phyloP scores from a whole-genome alignment of 2,113 vertebrate genomes.

The Eptesicus fuscus region DNA sequence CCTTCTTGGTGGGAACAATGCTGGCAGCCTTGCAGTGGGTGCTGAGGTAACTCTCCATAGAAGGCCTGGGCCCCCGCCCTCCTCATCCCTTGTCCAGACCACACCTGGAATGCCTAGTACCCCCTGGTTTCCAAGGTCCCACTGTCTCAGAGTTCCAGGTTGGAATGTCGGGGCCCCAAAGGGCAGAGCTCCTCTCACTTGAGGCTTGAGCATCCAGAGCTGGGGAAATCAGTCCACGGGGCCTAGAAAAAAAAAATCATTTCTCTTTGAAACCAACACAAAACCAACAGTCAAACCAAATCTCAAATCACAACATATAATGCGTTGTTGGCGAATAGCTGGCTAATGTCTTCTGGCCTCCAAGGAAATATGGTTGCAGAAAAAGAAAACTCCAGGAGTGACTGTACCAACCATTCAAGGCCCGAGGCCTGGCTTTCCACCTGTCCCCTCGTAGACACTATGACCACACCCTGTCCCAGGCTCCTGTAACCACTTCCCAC shows the following conservation, averaged over 20 bases:
- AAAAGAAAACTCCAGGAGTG: background rate
- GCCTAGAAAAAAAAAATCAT: background rate
- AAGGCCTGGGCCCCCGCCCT: background rate
- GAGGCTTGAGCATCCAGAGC: background rate
- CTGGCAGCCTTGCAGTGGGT: constrained; percentile 54
- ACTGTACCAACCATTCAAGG: background rate
- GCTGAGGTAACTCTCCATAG: constrained; percentile 64
- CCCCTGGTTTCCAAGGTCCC: background rate
- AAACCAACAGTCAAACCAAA: background rate
- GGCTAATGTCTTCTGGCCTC: background rate
- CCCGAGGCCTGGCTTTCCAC: background rate
- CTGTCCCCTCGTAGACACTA: accelerated
- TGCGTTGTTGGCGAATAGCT: background rate
- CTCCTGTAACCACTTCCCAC: background rate
- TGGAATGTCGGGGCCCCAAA: accelerated
- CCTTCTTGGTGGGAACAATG: background rate
- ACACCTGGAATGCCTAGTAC: background rate
- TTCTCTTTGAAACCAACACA: background rate
- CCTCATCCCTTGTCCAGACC: background rate
- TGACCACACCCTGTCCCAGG: background rate
- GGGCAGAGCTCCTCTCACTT: accelerated
- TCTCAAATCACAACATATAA: background rate
- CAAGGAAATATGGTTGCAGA: background rate
- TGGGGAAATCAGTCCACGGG: accelerated
- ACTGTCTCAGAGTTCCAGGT: background rate